Base-by-base conservation (phyloP, 2,888 invertebrate species). In the Xanthia togata region DNA sequence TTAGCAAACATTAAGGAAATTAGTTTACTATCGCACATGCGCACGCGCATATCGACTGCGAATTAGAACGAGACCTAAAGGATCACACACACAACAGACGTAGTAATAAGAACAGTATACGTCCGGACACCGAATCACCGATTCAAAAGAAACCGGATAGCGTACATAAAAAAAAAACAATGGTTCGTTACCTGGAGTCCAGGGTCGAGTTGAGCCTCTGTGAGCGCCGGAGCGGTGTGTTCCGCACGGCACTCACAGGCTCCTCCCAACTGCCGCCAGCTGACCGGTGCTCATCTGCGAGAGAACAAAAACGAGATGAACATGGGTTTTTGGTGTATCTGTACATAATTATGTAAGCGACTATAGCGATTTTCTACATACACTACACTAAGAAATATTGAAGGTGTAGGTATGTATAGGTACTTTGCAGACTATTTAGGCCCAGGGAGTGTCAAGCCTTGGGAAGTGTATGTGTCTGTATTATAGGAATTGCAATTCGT, bases 211-310 rank as follows among this genome's bases (percentile, higher is more conserved):
- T 97, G 93, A 94, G 95, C 92, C 95, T 92, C 90, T 95, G 96
- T 88, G 94, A 97, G 91, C 96, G 97, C 92, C 92, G 95, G 88
- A 95, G 96, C 89, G 95, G 95, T 80, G 96, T 91, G 93, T 96
- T 96, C 90, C 96, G 92, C 92, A 96, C 95, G 89, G 96, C 94
- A 89, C 96, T 95, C 94, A 97, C 94, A 76, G 97, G 97, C 94
- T 98, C 98, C 96, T 98, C 98, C 98, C 98, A 98, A 92, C 98
- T 97, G 94, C 98, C 98, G 83, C 98, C 97, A 93, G 97, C 97
- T 94, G 98, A 96, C 95, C 97, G 98, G 91, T 98, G 98, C 95
- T 98, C 98, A 98, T 98, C 98, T 98, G 97, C 35, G 95, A 94
- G 83, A 87, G 81, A 20, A 85, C 50, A 76, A 55, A 70, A 80